A percentile compares a stretch with the other conserved stretches of the same genome.
These are phyloP conservation scores for Mus spicilegus DNA, from an alignment of 2,113 vertebrate species.

Conservation along the genomic window DNA sequence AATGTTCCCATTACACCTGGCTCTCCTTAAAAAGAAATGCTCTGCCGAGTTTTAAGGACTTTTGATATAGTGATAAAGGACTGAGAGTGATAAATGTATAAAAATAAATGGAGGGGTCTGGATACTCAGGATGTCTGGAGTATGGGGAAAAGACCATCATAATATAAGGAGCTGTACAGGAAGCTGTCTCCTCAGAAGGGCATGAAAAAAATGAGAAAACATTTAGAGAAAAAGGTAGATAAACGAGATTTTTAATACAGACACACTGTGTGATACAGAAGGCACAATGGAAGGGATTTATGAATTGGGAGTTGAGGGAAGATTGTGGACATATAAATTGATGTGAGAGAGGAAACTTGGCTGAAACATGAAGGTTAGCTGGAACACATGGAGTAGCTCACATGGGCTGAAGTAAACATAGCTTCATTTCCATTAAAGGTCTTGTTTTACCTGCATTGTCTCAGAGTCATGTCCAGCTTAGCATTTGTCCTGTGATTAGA, in stretches of 20 bases:
- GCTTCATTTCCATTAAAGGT: not conserved
- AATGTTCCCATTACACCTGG: not conserved
- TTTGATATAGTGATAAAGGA: not conserved
- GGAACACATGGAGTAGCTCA: too few species aligned
- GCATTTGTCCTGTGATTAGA: not conserved
- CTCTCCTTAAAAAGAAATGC: not conserved
- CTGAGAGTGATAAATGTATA: not conserved
- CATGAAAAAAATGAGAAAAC: not conserved
- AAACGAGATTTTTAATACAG: not conserved
- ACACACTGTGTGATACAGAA: not conserved
- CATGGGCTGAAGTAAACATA: not conserved
- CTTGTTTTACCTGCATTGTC: not conserved
- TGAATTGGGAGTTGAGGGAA: not conserved
- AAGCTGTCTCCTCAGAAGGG: not conserved
- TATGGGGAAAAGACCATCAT: not conserved
- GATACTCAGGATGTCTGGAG: too few species aligned
- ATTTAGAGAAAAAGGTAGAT: not conserved
- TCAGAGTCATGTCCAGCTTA: not conserved
- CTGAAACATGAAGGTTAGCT: not conserved
- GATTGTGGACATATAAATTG: accelerated
- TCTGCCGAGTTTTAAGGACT: not conserved
- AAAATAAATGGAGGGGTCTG: too few species aligned
- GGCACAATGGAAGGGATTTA: not conserved
- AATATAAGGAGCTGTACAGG: not conserved
- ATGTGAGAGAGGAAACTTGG: not conserved